Conservation (phyloP, 2,113 vertebrate species). For the Ornithorhynchus anatinus region DNA sequence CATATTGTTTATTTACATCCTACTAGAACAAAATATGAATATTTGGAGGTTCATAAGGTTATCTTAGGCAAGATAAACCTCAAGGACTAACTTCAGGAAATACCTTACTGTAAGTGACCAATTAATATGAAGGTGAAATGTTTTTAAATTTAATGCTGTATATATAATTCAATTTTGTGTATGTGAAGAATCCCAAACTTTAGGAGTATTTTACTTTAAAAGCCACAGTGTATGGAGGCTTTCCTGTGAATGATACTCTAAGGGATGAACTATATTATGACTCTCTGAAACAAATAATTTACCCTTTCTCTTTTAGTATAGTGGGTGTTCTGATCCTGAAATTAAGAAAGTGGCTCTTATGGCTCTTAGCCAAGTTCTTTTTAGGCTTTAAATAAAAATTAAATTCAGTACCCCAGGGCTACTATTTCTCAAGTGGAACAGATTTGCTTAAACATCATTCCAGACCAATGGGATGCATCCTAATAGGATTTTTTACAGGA, state of each 20-base stretch:
- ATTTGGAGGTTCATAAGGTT: conserved; percentile 11
- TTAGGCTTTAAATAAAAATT: conserved; percentile 17
- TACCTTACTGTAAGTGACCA: conserved; percentile 24
- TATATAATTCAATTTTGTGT: conserved; percentile 24
- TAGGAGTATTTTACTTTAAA: conserved; percentile 4
- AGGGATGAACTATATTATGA: background rate
- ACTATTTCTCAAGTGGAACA: background rate
- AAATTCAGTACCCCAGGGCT: background rate
- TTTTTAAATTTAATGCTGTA: conserved; percentile 27
- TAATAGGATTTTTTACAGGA: conserved; percentile 7
- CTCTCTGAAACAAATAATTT: conserved; percentile 3
- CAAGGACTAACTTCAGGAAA: conserved; percentile 22
- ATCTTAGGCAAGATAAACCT: conserved; percentile 17
- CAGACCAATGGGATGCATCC: conserved; percentile 8
- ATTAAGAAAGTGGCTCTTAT: background rate
- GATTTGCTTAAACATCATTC: conserved; percentile 11
- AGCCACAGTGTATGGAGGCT: background rate
- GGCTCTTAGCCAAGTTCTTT: conserved; percentile 3
- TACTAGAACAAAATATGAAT: conserved; percentile 12
- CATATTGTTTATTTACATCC: conserved; percentile 10
- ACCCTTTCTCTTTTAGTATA: background rate
- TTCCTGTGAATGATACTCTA: background rate
- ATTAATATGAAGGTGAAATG: conserved; percentile 18
- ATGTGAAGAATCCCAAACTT: background rate
- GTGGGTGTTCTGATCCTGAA: conserved; percentile 3